Conservation (phyloP, 2,113 vertebrate genomes). For the Dolichotis patagonum region DNA sequence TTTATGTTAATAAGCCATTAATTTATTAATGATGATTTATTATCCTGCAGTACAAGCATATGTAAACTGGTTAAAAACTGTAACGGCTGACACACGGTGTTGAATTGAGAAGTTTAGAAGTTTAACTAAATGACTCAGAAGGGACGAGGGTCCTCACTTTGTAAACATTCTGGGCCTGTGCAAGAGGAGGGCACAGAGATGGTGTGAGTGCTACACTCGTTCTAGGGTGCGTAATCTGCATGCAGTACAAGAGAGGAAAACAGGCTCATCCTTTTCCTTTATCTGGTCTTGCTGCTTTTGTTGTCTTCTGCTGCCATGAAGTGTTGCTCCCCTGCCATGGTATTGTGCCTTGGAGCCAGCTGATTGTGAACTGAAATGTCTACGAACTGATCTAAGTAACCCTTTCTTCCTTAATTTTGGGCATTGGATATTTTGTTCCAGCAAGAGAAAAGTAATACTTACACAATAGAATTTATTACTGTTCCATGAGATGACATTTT, state of each 20-base stretch:
- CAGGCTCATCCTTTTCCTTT: not conserved
- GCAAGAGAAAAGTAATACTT: not conserved
- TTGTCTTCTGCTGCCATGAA: not conserved
- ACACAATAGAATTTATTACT: not conserved
- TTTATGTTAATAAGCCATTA: not conserved
- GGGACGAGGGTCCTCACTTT: not conserved
- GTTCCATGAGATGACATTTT: slow-evolving; percentile 10
- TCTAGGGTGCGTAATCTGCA: not conserved
- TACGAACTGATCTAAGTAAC: not conserved
- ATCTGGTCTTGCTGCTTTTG: not conserved
- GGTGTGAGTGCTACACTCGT: not conserved
- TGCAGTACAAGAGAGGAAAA: not conserved
- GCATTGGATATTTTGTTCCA: not conserved
- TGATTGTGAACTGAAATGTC: not conserved
- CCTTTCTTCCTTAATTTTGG: not conserved
- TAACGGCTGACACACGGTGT: not conserved
- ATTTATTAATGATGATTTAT: not conserved
- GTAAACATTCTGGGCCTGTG: not conserved
- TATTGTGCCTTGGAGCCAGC: not conserved
- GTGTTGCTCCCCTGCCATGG: not conserved
- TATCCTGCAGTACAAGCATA: not conserved
- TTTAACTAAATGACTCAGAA: not conserved
- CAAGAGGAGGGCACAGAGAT: not conserved
- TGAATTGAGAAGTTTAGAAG: not conserved
- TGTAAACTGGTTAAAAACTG: not conserved